phyloP scores from a whole-genome alignment of 2,797 vertebrate genomes.

The Mus minutoides region DNA sequence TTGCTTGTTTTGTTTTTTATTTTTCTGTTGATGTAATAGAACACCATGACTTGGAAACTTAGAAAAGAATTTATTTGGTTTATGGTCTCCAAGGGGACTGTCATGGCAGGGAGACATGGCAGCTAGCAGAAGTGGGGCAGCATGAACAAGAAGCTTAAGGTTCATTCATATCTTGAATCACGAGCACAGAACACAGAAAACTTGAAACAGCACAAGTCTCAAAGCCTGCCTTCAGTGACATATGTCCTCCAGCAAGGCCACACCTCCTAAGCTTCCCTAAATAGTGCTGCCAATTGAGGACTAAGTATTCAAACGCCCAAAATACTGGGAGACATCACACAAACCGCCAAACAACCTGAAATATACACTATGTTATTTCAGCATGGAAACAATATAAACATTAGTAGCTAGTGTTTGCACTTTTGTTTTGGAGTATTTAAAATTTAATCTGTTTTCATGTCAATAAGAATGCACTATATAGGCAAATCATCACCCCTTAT shows the following conservation, averaged over 20 bases:
- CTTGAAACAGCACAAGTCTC: neutral
- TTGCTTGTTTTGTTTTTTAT: neutral
- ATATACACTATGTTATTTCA: neutral
- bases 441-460: neutral
- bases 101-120: neutral
- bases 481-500: neutral
- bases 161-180: neutral
- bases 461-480: neutral
- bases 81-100: neutral
- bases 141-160: neutral
- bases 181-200: neutral
- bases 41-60: neutral
- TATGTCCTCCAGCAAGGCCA: neutral
- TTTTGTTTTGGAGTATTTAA: neutral
- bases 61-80: neutral
- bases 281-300: neutral
- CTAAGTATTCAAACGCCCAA: neutral
- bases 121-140: neutral
- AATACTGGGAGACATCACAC: neutral
- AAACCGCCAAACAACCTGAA: neutral
- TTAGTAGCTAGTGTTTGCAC: neutral
- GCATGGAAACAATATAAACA: neutral
- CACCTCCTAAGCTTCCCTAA: neutral
- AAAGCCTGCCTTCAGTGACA: neutral
- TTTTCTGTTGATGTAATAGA: neutral